Percentiles rank a stretch among this genome's conserved stretches.
Conservation (phyloP, 2,797 vertebrate species). For the Anas georgica region DNA sequence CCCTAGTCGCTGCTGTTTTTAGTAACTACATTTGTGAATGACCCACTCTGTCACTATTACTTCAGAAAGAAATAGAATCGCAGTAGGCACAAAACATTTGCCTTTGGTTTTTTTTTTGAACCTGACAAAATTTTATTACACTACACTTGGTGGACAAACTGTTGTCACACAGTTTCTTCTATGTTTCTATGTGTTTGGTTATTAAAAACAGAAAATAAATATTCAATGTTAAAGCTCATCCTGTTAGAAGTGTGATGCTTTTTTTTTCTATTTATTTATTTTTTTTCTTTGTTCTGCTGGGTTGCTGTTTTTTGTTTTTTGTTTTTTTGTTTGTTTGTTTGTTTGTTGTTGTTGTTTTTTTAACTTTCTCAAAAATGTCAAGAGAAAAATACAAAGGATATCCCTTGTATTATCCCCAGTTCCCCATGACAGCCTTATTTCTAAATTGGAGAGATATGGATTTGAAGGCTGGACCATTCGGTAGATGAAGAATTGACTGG, state of each 20-base stretch:
- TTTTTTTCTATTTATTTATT: background rate
- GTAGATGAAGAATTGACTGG: too few species aligned
- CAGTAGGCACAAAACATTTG: background rate
- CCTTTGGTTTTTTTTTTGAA: background rate
- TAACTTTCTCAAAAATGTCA: background rate
- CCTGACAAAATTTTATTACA: background rate
- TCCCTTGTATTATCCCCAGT: too few species aligned
- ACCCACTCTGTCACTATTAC: background rate
- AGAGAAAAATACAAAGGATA: background rate
- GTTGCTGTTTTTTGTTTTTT: too few species aligned
- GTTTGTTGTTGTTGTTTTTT: too few species aligned
- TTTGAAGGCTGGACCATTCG: too few species aligned
- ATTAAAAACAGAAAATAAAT: background rate
- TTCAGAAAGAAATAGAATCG: background rate
- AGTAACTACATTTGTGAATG: background rate
- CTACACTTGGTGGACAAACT: background rate
- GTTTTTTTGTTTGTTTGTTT: too few species aligned
- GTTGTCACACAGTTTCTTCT: background rate
- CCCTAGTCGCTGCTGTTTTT: background rate
- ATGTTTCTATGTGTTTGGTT: background rate
- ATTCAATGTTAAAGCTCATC: background rate
- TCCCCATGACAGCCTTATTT: too few species aligned
- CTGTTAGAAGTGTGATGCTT: background rate
- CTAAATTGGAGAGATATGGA: too few species aligned
- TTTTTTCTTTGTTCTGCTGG: background rate